Evolutionary conservation across 2,888 invertebrate species (phyloP), one percentile per base, ranked within the genome.

Genomic region (Mantis religiosa): DNA sequence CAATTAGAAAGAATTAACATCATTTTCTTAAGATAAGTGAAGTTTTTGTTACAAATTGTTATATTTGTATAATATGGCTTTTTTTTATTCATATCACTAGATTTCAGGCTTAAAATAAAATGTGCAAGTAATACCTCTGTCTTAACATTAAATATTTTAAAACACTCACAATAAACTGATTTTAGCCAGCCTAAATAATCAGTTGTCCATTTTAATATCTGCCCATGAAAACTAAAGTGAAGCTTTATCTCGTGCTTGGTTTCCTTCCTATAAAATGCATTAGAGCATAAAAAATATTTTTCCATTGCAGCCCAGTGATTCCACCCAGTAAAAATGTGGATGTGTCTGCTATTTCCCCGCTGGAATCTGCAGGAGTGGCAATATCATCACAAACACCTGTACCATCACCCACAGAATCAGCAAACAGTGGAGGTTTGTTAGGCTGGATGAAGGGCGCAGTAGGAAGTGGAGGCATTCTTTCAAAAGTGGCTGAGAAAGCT

Each of bases 361-460:
- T 27, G 28, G 85, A 85, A 30, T 12, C 27, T 15, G 9, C 88
- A 14, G 28, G n/a, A n/a, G 47, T 28, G 30, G 14, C 34, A 27
- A 9, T 12, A 34, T 25, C 28, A 28, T 87, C 87, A 25, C 20
- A 84, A 41, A 28, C 86, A 20, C 28, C 84, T 25, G 30, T 81
- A 15, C 15, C 28, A 93, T 87, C 92, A 94, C 2, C 93, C 93
- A 90, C 92, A 93, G 88, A 47, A 84, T 12, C 30, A 89, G 94
- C 94, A 90, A 92, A 94, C 89, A 94, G 94, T 93, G 95, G 95
- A 2, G 95, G 96, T 54, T 91, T 96, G 88, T 93, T 96, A 90
- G 95, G 96, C 0, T 96, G 96, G 96, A 94, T 97, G 92, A 96
- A 95, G 92, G 96, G 95, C 27, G 96, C 96, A 0, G 96, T 96